Evolutionary conservation across 2,888 invertebrate species (phyloP).

Genomic region (Glyphotaelius pellucidus): DNA sequence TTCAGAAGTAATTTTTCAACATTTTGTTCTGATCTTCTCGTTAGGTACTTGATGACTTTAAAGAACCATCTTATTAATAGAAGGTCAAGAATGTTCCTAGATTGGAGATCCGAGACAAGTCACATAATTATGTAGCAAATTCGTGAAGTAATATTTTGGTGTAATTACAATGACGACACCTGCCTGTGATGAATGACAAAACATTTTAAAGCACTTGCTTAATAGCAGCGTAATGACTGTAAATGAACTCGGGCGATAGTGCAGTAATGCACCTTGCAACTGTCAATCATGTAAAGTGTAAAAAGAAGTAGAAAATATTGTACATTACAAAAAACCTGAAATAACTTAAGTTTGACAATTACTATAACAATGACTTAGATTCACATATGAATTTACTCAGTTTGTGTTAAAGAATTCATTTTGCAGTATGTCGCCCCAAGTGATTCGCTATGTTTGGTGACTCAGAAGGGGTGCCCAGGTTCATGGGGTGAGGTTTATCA

Average conservation of each 20-base stretch:
- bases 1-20: background rate
- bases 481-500: too few relatives aligned
- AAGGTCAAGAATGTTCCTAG: background rate
- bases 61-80: background rate
- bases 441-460: too few relatives aligned
- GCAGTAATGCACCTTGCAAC: background rate
- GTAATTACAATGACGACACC: constrained; percentile 4
- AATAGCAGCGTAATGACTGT: constrained; percentile 4
- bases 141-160: background rate
- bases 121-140: background rate
- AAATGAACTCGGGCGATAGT: background rate
- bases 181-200: background rate
- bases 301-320: background rate
- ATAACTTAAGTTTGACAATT: too few relatives aligned
- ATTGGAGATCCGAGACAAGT: background rate
- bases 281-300: background rate
- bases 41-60: background rate
- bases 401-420: too few relatives aligned
- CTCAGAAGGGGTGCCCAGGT: too few relatives aligned
- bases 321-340: background rate
- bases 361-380: too few relatives aligned
- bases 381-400: too few relatives aligned
- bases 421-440: too few relatives aligned
- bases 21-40: background rate
- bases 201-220: background rate